Conservation (phyloP, 2,888 invertebrate genomes). For the Argyra leucocephala region DNA sequence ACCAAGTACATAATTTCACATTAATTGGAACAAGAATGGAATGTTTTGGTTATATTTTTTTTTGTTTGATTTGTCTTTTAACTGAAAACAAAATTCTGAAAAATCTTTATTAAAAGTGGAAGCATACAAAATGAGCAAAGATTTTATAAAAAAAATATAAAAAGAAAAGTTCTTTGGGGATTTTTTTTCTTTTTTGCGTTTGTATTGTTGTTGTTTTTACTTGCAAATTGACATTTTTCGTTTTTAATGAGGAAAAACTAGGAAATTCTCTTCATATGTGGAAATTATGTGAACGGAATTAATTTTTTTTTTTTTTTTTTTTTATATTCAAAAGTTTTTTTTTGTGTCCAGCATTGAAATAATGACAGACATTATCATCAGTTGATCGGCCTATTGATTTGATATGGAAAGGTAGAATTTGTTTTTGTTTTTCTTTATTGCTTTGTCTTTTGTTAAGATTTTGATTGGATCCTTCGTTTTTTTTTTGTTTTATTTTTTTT, state of each 20-base stretch:
- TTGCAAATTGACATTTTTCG: neutral
- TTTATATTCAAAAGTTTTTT: neutral
- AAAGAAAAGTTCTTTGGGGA: too few species aligned
- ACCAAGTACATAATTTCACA: slow-evolving; percentile 3
- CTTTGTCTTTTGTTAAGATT: neutral
- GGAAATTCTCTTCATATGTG: neutral
- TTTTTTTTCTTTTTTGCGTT: too few species aligned
- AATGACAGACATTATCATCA: neutral
- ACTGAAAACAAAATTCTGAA: neutral
- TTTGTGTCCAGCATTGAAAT: neutral
- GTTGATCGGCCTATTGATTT: neutral
- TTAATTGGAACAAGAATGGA: neutral
- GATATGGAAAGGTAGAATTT: neutral
- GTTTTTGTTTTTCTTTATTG: neutral
- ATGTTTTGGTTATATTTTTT: neutral
- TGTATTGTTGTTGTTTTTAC: neutral
- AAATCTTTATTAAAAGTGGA: slow-evolving; percentile 6
- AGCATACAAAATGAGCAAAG: slow-evolving; percentile 1
- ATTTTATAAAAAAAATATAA: neutral
- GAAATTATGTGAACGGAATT: slow-evolving; percentile 4
- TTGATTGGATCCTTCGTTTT: neutral
- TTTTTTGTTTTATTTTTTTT: neutral
- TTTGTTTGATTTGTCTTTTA: neutral
- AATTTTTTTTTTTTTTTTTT: neutral
- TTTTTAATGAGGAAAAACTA: slow-evolving; percentile 3